Evolutionary conservation across 2,113 vertebrate species (phyloP).

Genomic region (Emydura subglobosa): DNA sequence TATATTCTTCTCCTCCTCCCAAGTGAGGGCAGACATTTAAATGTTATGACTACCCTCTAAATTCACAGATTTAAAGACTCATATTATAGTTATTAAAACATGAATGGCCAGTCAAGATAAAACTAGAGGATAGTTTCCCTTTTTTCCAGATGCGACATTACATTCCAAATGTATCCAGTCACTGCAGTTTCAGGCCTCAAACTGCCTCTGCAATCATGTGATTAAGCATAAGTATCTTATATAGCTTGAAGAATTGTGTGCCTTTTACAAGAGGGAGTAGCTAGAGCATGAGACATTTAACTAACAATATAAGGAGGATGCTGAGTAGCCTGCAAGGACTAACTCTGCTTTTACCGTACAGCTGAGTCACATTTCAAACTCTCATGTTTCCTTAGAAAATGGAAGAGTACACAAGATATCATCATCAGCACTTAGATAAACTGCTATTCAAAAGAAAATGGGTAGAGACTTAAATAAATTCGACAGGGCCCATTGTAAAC

Average conservation of each 20-base stretch:
- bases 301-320: conserved; percentile 7
- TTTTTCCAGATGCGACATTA: conserved; percentile 61
- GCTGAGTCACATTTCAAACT: conserved; percentile 49
- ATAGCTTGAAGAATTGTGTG: conserved; percentile 34
- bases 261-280: conserved; percentile 11
- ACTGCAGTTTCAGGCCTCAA: conserved; percentile 22
- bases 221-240: background rate
- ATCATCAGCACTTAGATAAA: background rate
- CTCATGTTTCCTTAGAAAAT: background rate
- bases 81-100: background rate
- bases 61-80: background rate
- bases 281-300: background rate
- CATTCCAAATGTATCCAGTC: conserved; percentile 65
- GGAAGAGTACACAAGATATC: background rate
- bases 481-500: background rate
- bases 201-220: conserved; percentile 25
- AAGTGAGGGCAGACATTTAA: background rate
- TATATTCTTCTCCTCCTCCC: background rate
- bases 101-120: background rate
- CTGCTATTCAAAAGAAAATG: background rate
- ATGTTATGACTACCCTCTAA: background rate
- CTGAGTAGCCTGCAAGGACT: background rate
- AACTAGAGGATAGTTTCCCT: background rate
- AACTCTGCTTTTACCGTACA: conserved; percentile 11
- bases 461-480: background rate